Percentiles rank a stretch among this genome's conserved stretches.
These are phyloP conservation scores for Coelinius sp. DNA, from an alignment of 2,888 invertebrate genomes.

Conservation along the genomic window DNA sequence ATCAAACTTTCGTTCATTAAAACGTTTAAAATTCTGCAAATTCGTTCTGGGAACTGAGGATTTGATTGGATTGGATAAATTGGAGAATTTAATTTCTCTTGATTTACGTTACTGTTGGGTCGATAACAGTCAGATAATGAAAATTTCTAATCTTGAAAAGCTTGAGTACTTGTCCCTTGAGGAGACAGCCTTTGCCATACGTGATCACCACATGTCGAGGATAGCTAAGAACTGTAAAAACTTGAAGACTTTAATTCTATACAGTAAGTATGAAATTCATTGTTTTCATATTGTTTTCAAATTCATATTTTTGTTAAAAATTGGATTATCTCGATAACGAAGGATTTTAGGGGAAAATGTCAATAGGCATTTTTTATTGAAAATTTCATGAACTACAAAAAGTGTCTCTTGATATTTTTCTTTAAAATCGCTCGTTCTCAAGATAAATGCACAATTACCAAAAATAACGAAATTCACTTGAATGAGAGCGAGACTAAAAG, in stretches of 20 bases:
- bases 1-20: neutral
- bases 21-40: constrained; percentile 16
- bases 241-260: constrained; percentile 11
- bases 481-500: neutral
- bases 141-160: constrained; percentile 3
- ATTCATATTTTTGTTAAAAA: too few relatives aligned
- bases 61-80: constrained; percentile 3
- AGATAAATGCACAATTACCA: neutral
- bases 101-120: constrained; percentile 18
- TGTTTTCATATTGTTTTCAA: neutral
- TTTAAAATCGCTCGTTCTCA: neutral
- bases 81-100: neutral
- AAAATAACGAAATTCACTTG: neutral
- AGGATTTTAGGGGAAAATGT: neutral
- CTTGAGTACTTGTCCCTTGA: constrained; percentile 10
- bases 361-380: neutral
- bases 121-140: constrained; percentile 12
- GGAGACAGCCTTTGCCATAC: constrained; percentile 13
- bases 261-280: neutral
- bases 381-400: neutral
- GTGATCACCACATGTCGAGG: constrained; percentile 19
- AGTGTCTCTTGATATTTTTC: neutral
- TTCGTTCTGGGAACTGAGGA: constrained; percentile 12
- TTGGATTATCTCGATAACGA: neutral
- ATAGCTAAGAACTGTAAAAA: constrained; percentile 18